phyloP scores from a whole-genome alignment of 1,140 invertebrate species.

The Thrips palmi region DNA sequence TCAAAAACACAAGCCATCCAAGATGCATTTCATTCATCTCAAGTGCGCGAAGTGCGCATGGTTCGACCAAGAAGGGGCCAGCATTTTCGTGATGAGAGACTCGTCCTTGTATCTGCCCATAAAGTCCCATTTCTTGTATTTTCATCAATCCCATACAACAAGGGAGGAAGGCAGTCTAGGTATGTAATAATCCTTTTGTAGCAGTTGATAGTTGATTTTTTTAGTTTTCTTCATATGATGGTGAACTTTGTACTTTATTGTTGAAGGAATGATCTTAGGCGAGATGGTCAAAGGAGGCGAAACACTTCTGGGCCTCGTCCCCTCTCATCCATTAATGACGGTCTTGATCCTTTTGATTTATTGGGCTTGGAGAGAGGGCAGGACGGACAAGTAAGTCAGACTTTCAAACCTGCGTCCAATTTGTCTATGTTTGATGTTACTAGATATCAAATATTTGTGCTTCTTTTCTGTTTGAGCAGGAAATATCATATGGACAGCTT shows the following conservation, averaged over 20 bases:
- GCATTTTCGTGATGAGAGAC: conserved; percentile 53
- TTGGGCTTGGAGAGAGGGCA: conserved; percentile 62
- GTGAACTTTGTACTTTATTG: conserved; percentile 16
- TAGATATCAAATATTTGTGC: too few relatives aligned
- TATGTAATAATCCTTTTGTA: too few relatives aligned
- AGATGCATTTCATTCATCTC: too few relatives aligned
- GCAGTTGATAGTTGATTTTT: too few relatives aligned
- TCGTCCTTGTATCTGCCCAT: conserved; percentile 50
- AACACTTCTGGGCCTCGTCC: conserved; percentile 66
- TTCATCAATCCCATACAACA: conserved; percentile 10
- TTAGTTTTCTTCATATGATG: not conserved
- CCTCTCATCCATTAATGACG: conserved; percentile 65
- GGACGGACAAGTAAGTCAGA: conserved; percentile 69
- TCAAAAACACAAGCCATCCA: too few relatives aligned
- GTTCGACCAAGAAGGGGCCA: conserved; percentile 35
- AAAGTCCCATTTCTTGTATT: conserved; percentile 33
- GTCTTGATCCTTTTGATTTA: conserved; percentile 65
- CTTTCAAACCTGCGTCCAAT: too few relatives aligned
- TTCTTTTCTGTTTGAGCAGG: conserved; percentile 25
- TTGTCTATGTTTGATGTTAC: too few relatives aligned
- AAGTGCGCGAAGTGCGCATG: conserved; percentile 39
- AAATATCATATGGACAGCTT: conserved; percentile 72
- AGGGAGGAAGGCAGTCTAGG: not conserved
- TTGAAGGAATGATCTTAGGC: conserved; percentile 45
- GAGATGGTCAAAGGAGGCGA: conserved; percentile 49